Conservation (phyloP, 2,888 invertebrate genomes). For the Branchipolynoe longqiensis region DNA sequence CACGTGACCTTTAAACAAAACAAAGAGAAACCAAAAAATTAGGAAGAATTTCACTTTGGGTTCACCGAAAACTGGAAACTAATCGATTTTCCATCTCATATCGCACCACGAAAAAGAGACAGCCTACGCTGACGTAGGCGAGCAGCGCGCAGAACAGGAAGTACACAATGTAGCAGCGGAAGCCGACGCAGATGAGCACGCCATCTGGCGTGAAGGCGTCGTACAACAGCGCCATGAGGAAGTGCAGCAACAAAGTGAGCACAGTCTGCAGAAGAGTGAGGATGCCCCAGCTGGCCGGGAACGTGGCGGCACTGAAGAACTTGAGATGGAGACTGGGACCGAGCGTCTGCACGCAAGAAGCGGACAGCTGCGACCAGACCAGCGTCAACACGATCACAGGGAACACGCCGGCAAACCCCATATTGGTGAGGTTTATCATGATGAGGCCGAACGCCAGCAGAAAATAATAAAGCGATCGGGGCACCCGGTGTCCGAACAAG, state of each 20-base stretch:
- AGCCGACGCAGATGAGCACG: not conserved
- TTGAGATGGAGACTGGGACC: conserved; percentile 40
- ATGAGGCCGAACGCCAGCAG: not conserved
- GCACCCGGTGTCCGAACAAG: not conserved
- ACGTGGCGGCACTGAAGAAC: not conserved
- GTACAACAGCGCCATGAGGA: conserved; percentile 7
- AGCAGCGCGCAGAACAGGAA: not conserved
- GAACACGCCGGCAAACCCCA: conserved; percentile 14
- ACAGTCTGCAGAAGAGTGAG: conserved; percentile 2
- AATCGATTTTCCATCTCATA: conserved; percentile 21
- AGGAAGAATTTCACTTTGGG: too few species aligned
- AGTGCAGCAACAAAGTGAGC: not conserved
- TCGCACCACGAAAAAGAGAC: conserved; percentile 28
- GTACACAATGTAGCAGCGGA: conserved; percentile 37
- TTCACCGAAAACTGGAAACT: not conserved
- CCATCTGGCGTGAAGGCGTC: conserved; percentile 15
- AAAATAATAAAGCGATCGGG: conserved; percentile 18
- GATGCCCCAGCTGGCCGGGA: conserved; percentile 43
- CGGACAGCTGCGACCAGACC: conserved; percentile 10
- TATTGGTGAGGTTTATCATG: not conserved
- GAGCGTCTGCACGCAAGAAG: not conserved
- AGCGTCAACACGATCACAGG: not conserved
- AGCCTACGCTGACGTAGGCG: not conserved
- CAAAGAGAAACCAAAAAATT: too few species aligned
- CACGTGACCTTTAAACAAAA: too few species aligned